These are phyloP conservation scores for Ferrisia virgata DNA, from an alignment of 2,888 invertebrate genomes.

Conservation along the genomic window DNA sequence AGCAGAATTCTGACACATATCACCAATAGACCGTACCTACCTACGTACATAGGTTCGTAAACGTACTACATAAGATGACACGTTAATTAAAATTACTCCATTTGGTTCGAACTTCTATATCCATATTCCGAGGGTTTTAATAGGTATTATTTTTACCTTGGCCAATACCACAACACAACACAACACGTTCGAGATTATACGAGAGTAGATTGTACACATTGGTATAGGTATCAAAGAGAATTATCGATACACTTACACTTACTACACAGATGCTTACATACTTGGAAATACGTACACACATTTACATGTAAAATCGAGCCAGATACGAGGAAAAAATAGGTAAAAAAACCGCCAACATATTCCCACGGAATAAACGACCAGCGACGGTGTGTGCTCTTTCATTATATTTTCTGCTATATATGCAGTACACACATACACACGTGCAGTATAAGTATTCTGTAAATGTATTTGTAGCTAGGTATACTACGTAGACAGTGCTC, in stretches of 20 bases:
- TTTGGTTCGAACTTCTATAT: not conserved
- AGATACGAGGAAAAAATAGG: not conserved
- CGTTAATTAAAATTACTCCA: not conserved
- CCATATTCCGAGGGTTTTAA: no score
- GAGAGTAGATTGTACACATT: not conserved
- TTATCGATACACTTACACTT: not conserved
- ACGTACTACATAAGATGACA: not conserved
- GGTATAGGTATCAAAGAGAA: not conserved
- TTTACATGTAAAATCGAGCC: not conserved
- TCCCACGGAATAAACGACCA: slow-evolving; percentile 36
- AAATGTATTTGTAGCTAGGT: no score
- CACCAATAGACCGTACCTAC: no score
- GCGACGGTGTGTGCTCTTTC: slow-evolving; percentile 41
- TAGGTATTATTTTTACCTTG: no score
- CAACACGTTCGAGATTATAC: not conserved
- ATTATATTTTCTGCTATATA: slow-evolving; percentile 34
- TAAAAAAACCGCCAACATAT: slow-evolving; percentile 29
- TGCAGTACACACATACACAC: not conserved
- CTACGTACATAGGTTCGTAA: no score
- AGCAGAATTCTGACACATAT: no score
- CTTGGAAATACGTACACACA: not conserved
- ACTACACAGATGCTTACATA: no score
- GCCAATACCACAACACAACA: no score
- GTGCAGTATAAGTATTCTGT: no score
- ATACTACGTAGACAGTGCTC: not conserved